Base-by-base conservation (phyloP, 2,113 vertebrate species). In the Myocastor coypus region DNA sequence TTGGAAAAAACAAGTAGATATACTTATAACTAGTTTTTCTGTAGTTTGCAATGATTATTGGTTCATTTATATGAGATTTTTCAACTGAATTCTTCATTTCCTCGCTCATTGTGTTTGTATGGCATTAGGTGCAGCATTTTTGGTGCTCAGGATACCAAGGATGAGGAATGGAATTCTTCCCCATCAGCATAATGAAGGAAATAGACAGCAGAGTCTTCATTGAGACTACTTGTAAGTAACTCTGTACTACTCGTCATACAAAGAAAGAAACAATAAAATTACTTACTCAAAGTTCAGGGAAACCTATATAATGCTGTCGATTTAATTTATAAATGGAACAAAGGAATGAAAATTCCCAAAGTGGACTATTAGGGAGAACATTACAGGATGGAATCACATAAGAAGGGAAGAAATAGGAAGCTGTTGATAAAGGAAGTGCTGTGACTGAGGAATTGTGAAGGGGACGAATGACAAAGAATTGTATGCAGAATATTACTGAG, bases 401-500 rank as follows among this genome's bases (percentile, higher is more conserved):
- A 46, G 37, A 28, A 95, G 16, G 32, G 52, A 30, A 57, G 17
- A 11, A 87, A 24, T 73, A 26, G 34, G 55, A 46, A 92, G 30
- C 14, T 10, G 78, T 20, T 13, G 5, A 9, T 52, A 34, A 52
- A 1, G 16, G 22, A 73, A 57, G 3, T 64, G 32, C 42, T 40
- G 7, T 34, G 34, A 61, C 14, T 34, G 16, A 64, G 19, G 3
- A 66, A 22, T 0, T 1, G 1, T n/a, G 10, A 42, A 40, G 1
- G 14, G 8, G 59, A 55, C 57, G 24, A 26, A 69, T 37, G 34
- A 20, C n/a, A 61, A 19, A 12, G 1, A 82, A 37, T 3, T 4
- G 40, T 10, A 40, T 16, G 32, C 50, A 52, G 11, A 30, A 14
- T 4, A 22, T 20, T 40, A 1, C 0, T 3, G 17, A 0, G 3